A percentile compares a stretch with the other conserved stretches of the same genome.
These are phyloP conservation scores for Drosophila sucinea DNA, from an alignment of 1,140 invertebrate species.

Conservation along the genomic window DNA sequence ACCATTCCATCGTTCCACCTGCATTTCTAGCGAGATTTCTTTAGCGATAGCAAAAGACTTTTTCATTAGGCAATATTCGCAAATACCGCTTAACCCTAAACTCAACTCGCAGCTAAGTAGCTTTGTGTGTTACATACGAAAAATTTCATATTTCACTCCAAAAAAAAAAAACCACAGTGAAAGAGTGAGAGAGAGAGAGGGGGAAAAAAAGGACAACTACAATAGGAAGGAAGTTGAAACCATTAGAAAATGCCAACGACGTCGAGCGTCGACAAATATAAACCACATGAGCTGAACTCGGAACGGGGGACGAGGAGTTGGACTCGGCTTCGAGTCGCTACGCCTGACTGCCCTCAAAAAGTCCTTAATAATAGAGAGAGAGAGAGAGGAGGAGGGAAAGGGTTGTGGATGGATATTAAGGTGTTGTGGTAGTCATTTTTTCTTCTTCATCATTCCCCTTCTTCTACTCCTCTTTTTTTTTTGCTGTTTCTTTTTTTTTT, in stretches of 20 bases:
- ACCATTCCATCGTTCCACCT: background rate
- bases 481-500: background rate
- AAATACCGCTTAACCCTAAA: constrained; percentile 13
- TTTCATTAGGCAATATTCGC: constrained; percentile 10
- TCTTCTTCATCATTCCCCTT: constrained; percentile 12
- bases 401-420: constrained; percentile 49
- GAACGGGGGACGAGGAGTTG: background rate
- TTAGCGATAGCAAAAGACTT: constrained; percentile 9
- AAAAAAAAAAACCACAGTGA: constrained; percentile 15
- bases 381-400: constrained; percentile 2
- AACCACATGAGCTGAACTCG: constrained; percentile 13
- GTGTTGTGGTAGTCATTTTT: constrained; percentile 48
- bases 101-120: constrained; percentile 40
- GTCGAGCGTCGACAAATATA: constrained; percentile 25
- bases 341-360: constrained; percentile 21
- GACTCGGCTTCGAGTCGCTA: constrained; percentile 2
- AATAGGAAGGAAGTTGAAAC: constrained; percentile 78
- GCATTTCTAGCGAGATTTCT: constrained; percentile 17
- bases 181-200: too few species aligned
- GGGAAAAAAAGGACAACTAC: constrained; percentile 51
- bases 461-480: background rate
- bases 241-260: constrained; percentile 75
- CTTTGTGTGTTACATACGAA: constrained; percentile 46
- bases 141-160: constrained; percentile 22
- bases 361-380: constrained; percentile 36